Conservation (phyloP, 2,888 invertebrate species). For the Bombyx huttoni region DNA sequence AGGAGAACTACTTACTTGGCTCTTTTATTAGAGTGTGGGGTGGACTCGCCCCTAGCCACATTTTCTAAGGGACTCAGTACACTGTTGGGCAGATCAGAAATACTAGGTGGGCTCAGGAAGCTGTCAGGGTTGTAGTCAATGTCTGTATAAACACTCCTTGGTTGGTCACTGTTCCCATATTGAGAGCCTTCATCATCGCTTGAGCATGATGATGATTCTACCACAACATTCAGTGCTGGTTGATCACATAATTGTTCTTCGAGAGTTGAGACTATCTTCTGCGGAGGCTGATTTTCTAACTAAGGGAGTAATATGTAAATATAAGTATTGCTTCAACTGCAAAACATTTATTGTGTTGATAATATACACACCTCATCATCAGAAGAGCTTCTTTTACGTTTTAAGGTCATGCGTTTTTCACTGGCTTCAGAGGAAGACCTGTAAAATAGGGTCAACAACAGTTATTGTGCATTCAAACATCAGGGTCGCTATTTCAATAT, state of each 20-base stretch:
- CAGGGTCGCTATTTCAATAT: slow-evolving; percentile 38
- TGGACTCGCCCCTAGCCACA: slow-evolving; percentile 61
- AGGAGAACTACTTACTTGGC: slow-evolving; percentile 33
- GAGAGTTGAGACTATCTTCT: slow-evolving; percentile 35
- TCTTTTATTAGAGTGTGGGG: slow-evolving; percentile 64
- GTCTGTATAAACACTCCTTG: slow-evolving; percentile 52
- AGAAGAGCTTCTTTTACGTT: slow-evolving; percentile 57
- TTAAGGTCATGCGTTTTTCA: slow-evolving; percentile 48
- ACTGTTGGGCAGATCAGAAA: slow-evolving; percentile 53
- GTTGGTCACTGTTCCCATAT: slow-evolving; percentile 39
- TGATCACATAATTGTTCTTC: slow-evolving; percentile 40
- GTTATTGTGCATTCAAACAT: slow-evolving; percentile 43
- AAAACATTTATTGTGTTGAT: slow-evolving; percentile 3
- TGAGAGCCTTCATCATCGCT: slow-evolving; percentile 54
- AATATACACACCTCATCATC: slow-evolving; percentile 56
- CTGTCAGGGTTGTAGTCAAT: slow-evolving; percentile 60
- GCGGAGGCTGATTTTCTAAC: slow-evolving; percentile 60
- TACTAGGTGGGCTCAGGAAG: slow-evolving; percentile 61
- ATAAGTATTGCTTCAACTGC: slow-evolving; percentile 5
- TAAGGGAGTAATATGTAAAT: slow-evolving; percentile 27
- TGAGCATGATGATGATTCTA: slow-evolving; percentile 58
- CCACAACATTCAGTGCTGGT: slow-evolving; percentile 50
- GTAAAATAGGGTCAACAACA: slow-evolving; percentile 26
- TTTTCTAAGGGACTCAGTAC: slow-evolving; percentile 63
- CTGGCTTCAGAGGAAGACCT: slow-evolving; percentile 49